Percentiles rank a stretch among this genome's conserved stretches.
Evolutionary conservation across 30 jellyfish, hydroid and myxozoan species (phyloP).

Genomic region (Sanderia malayensis): DNA sequence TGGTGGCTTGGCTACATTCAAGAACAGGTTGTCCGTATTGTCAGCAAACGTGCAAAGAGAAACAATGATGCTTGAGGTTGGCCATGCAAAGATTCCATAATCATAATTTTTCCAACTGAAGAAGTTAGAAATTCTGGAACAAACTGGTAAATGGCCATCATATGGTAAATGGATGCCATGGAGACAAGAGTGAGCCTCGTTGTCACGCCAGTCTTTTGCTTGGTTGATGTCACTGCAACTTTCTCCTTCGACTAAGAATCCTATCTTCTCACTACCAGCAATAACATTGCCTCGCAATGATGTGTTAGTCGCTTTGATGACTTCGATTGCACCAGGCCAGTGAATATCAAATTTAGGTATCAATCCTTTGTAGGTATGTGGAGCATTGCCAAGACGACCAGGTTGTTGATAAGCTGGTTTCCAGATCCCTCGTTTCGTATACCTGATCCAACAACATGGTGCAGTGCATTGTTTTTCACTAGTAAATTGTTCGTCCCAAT

Average conservation of each 20-base stretch:
- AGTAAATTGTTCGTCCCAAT: constrained; percentile 71
- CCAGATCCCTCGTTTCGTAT: constrained; percentile 73
- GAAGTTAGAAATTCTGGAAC: constrained; percentile 56
- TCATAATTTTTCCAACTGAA: constrained; percentile 79
- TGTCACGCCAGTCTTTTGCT: constrained; percentile 18
- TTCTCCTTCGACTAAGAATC: constrained; percentile 64
- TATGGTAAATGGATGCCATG: constrained; percentile 73
- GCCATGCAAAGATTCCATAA: constrained; percentile 83
- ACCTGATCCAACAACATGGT: constrained; percentile 83
- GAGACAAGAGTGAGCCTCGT: constrained; percentile 71
- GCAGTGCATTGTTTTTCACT: constrained; percentile 71
- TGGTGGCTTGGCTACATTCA: constrained; percentile 68
- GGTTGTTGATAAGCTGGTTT: constrained; percentile 66
- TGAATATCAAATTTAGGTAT: constrained; percentile 41
- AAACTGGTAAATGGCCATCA: constrained; percentile 22
- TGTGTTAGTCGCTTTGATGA: constrained; percentile 42
- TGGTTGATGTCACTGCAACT: constrained; percentile 41
- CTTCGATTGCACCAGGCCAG: constrained; percentile 97
- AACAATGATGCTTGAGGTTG: constrained; percentile 50
- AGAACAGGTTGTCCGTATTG: constrained; percentile 33
- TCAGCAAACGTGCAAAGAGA: constrained; percentile 75
- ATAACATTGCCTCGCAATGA: constrained; percentile 77
- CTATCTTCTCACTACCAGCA: constrained; percentile 94
- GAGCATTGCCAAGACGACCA: constrained; percentile 61
- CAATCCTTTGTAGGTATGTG: constrained; percentile 50